Base-by-base conservation (phyloP, 2,797 vertebrate genomes). In the Pitangus sulphuratus region DNA sequence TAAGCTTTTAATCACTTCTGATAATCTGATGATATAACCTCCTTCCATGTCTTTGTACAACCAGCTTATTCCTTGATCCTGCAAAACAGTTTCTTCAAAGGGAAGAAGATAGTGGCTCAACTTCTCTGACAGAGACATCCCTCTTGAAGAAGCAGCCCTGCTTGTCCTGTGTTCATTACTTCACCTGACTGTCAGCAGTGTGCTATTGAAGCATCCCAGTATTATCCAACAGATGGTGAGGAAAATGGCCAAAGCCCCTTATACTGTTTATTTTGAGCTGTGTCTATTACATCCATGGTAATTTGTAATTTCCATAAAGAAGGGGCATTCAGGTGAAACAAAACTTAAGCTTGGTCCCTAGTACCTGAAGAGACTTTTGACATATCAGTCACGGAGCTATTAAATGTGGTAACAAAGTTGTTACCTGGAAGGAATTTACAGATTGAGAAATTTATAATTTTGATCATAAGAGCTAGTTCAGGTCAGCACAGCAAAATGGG, bases 211-310 rank as follows among this genome's bases (percentile, higher is more conserved):
- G 8, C 22, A 58, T 33, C 40, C 48, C 53, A 11, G 15, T 28
- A 17, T 25, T 30, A 62, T 26, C 8, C 44, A 68, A 40, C 6
- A 81, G 28, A 44, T 40, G 20, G 13, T 8, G 7, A 70, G 42
- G 56, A 70, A 70, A 87, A 54, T 1, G n/a, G 12, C 4, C 31
- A 70, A 53, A 51, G 7, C 15, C 15, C 17, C 8, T 58, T 21
- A 47, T 0, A 2, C 2, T 2, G 0, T 13, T 65, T 65, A 13
- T 48, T 76, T 57, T 85, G 45, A 50, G 9, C 8, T 66, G 20
- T 40, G 42, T 33, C 40, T 87, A 2, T 75, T n/a, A 40, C 10
- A 53, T 3, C 5, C 15, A 14, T 22, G 39, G 5, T 2, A 14
- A 40, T 30, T 20, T 57, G 11, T 11, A 54, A 37, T 61, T 80